A percentile compares a stretch with the other conserved stretches of the same genome.
Evolutionary conservation across 1,140 invertebrate species (phyloP).

Genomic region (Drosophila nigromelanica): DNA sequence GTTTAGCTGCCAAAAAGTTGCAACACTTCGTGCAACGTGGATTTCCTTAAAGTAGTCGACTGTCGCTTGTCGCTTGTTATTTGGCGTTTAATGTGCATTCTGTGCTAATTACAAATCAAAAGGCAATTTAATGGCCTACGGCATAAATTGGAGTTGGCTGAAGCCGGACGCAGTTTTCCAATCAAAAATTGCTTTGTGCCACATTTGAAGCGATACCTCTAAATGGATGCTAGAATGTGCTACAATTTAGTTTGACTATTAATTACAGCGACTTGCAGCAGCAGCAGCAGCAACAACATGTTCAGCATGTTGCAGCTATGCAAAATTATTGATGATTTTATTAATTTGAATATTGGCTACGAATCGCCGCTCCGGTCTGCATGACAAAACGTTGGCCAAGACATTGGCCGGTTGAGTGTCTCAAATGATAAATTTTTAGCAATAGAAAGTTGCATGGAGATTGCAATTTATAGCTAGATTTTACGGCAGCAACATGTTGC

Average conservation of each 20-base stretch:
- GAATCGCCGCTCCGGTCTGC: slow-evolving; percentile 52
- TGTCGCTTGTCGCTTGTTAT: slow-evolving; percentile 10
- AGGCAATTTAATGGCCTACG: slow-evolving; percentile 67
- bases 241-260: slow-evolving; percentile 81
- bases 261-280: slow-evolving; percentile 68
- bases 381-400: slow-evolving; percentile 42
- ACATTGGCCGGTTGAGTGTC: slow-evolving; percentile 30
- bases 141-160: slow-evolving; percentile 58
- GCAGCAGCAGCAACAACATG: slow-evolving; percentile 53
- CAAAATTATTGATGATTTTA: slow-evolving; percentile 81
- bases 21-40: slow-evolving; percentile 2
- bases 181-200: slow-evolving; percentile 80
- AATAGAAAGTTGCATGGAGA: slow-evolving; percentile 81
- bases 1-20: slow-evolving; percentile 58
- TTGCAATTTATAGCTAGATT: slow-evolving; percentile 74
- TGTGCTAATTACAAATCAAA: slow-evolving; percentile 78
- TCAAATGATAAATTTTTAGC: slow-evolving; percentile 75
- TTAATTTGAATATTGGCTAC: slow-evolving; percentile 80
- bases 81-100: slow-evolving; percentile 71
- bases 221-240: slow-evolving; percentile 73
- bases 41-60: slow-evolving; percentile 16
- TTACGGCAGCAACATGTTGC: slow-evolving; percentile 65
- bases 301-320: slow-evolving; percentile 61
- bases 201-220: slow-evolving; percentile 70
- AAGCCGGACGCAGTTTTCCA: slow-evolving; percentile 65